Evolutionary conservation across 2,113 vertebrate species (phyloP).

Genomic region (Pluvianellus socialis): DNA sequence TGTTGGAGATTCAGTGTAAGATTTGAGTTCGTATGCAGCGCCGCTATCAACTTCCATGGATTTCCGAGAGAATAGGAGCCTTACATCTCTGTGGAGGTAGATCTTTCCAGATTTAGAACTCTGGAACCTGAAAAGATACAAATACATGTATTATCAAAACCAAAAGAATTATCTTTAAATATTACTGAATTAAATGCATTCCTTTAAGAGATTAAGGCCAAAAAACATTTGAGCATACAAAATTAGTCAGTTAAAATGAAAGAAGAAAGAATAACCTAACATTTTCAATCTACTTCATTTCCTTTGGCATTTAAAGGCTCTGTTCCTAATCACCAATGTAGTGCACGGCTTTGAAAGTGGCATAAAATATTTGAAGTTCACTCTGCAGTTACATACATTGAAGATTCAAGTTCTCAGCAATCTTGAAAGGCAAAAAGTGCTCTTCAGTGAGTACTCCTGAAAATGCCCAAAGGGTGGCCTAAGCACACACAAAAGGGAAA

Average conservation of each 20-base stretch:
- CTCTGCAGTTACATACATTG: accelerated
- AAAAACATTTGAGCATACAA: not conserved
- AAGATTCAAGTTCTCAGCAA: not conserved
- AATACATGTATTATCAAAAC: not conserved
- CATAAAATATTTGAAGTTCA: not conserved
- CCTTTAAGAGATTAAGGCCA: not conserved
- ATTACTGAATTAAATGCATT: not conserved
- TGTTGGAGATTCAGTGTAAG: slow-evolving; percentile 93
- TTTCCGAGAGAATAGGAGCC: slow-evolving; percentile 97
- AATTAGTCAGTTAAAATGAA: not conserved
- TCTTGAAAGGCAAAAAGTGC: not conserved
- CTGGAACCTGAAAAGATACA: slow-evolving; percentile 88
- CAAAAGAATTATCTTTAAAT: not conserved
- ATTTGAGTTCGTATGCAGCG: slow-evolving; percentile 98
- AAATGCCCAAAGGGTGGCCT: not conserved
- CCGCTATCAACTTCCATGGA: slow-evolving; percentile 99
- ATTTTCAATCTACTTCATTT: not conserved
- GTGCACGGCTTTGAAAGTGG: not conserved
- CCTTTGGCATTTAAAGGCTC: not conserved
- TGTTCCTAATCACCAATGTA: not conserved
- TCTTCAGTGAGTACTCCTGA: not conserved
- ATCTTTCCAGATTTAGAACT: slow-evolving; percentile 99
- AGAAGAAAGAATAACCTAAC: not conserved
- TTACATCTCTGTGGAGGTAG: slow-evolving; percentile 99
- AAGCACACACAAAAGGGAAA: not conserved